A percentile compares a stretch with the other conserved stretches of the same genome.
phyloP scores from a whole-genome alignment of 2,797 vertebrate species.

The Alosa sapidissima region DNA sequence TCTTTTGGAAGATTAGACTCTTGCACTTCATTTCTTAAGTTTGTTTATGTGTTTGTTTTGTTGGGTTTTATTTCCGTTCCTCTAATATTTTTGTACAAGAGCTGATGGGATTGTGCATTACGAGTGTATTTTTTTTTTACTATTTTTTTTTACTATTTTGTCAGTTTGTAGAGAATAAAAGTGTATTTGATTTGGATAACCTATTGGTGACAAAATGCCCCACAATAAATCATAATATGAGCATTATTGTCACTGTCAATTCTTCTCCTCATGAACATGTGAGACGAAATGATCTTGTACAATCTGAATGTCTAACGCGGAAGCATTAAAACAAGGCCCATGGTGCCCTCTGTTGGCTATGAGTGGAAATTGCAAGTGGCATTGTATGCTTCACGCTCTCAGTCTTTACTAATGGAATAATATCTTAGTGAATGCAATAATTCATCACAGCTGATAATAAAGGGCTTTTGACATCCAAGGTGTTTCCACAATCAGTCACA shows the following conservation, averaged over 20 bases:
- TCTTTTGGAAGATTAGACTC: background rate
- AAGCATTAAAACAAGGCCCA: background rate
- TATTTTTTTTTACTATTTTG: constrained; percentile 16
- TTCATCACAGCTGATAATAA: background rate
- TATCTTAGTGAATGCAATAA: background rate
- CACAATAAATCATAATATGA: background rate
- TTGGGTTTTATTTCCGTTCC: background rate
- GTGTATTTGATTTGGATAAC: background rate
- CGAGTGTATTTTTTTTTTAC: constrained; percentile 17
- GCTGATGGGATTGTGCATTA: background rate
- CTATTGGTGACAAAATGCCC: background rate
- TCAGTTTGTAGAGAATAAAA: background rate
- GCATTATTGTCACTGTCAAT: background rate
- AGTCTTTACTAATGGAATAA: background rate
- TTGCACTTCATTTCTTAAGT: background rate
- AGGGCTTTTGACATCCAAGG: background rate
- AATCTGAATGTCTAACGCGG: background rate
- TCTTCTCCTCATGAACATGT: background rate
- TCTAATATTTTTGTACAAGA: background rate
- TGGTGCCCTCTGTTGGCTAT: background rate
- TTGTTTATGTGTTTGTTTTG: background rate
- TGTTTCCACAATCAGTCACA: background rate
- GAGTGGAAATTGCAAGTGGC: background rate
- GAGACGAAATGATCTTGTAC: background rate
- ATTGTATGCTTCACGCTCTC: background rate